phyloP scores from a whole-genome alignment of 2,888 invertebrate genomes.

The Zootermopsis nevadensis region DNA sequence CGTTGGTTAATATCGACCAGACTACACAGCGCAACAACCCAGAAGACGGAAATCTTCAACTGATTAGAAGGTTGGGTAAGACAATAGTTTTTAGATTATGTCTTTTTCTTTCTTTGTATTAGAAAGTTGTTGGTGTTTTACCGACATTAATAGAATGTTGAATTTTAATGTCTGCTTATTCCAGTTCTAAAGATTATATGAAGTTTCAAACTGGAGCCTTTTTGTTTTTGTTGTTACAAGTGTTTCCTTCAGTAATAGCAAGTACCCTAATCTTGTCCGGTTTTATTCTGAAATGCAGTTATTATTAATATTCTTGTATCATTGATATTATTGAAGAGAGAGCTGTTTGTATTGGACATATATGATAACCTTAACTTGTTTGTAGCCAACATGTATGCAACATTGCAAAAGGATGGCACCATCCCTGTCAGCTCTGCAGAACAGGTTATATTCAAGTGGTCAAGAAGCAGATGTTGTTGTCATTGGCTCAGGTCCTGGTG shows the following conservation, averaged over 20 bases:
- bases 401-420: slow-evolving; percentile 46
- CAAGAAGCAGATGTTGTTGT: slow-evolving; percentile 94
- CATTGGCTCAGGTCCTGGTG: slow-evolving; percentile 98
- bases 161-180: no score
- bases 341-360: neutral
- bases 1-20: no score
- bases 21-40: no score
- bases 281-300: slow-evolving; percentile 34
- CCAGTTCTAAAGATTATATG: no score
- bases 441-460: slow-evolving; percentile 71
- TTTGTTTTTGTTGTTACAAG: neutral
- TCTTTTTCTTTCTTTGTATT: no score
- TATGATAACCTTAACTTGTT: neutral
- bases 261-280: neutral
- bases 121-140: no score
- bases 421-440: slow-evolving; percentile 45
- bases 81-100: no score
- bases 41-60: no score
- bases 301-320: neutral
- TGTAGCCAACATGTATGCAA: slow-evolving; percentile 49
- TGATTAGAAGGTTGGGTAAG: no score
- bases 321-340: neutral
- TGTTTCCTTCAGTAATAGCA: neutral
- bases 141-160: no score
- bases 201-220: neutral